phyloP scores from a whole-genome alignment of 2,113 vertebrate genomes.

The Chlorodrepanis virens region DNA sequence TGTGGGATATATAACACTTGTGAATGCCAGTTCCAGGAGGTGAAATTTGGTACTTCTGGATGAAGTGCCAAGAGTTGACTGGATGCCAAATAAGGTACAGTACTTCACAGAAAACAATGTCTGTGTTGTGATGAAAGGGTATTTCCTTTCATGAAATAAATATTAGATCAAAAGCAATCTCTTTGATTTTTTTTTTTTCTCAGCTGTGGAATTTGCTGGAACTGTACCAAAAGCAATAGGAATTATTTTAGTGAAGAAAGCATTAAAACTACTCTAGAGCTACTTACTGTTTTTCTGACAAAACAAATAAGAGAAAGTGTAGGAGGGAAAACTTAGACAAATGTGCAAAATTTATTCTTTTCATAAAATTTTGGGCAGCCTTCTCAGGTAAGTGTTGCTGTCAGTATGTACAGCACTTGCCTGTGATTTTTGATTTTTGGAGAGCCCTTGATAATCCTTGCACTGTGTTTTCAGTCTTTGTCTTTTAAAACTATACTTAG shows the following conservation, averaged over 20 bases:
- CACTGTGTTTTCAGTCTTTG: neutral
- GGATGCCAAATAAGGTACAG: neutral
- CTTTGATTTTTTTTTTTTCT: neutral
- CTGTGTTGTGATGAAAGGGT: neutral
- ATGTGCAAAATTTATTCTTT: neutral
- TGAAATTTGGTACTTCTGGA: neutral
- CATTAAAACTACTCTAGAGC: neutral
- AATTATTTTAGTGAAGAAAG: neutral
- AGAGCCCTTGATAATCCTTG: neutral
- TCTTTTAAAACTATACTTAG: neutral
- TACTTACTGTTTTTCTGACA: neutral
- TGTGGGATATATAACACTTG: neutral
- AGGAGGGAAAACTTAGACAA: neutral
- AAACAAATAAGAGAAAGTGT: neutral
- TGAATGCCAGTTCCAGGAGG: neutral
- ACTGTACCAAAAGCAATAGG: neutral
- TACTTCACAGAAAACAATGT: neutral
- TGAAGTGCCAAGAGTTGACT: neutral
- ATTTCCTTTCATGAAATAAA: neutral
- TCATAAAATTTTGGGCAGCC: neutral
- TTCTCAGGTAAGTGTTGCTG: neutral
- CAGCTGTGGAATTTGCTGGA: neutral
- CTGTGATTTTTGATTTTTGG: neutral
- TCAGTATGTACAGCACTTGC: neutral
- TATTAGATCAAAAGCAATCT: neutral